Conservation (phyloP, 2,888 invertebrate species). For the Drosophila quinaria region DNA sequence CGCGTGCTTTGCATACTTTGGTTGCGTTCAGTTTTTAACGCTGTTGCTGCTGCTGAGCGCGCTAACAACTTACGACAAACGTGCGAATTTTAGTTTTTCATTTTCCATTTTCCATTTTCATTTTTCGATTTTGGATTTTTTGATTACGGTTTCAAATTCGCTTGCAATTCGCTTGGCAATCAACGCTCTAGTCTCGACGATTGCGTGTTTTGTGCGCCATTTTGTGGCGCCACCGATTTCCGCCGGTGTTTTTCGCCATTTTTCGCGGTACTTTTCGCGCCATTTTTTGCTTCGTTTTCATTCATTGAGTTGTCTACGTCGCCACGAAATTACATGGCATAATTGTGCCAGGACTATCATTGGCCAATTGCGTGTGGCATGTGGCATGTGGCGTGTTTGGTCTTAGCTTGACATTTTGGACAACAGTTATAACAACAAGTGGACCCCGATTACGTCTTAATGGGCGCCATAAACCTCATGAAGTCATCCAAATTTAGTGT, state of each 20-base stretch:
- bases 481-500: constrained; percentile 59
- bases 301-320: constrained; percentile 22
- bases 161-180: constrained; percentile 35
- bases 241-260: constrained; percentile 48
- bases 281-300: constrained; percentile 46
- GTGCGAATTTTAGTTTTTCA: constrained; percentile 31
- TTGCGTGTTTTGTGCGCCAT: constrained; percentile 45
- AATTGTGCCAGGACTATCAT: constrained; percentile 63
- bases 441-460: constrained; percentile 47
- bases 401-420: constrained; percentile 7
- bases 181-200: constrained; percentile 31
- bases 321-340: constrained; percentile 69
- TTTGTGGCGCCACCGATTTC: constrained; percentile 41
- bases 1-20: constrained; percentile 85
- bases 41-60: constrained; percentile 52
- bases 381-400: constrained; percentile 33
- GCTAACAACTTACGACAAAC: constrained; percentile 13
- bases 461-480: constrained; percentile 33
- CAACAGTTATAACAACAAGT: constrained; percentile 45
- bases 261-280: constrained; percentile 55
- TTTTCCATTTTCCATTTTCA: constrained; percentile 18
- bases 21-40: constrained; percentile 78
- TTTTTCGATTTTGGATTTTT: constrained; percentile 29
- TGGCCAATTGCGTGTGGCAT: constrained; percentile 28
- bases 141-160: constrained; percentile 12